Base-by-base conservation (phyloP, 2,888 invertebrate genomes). In the Perdita meconis region DNA sequence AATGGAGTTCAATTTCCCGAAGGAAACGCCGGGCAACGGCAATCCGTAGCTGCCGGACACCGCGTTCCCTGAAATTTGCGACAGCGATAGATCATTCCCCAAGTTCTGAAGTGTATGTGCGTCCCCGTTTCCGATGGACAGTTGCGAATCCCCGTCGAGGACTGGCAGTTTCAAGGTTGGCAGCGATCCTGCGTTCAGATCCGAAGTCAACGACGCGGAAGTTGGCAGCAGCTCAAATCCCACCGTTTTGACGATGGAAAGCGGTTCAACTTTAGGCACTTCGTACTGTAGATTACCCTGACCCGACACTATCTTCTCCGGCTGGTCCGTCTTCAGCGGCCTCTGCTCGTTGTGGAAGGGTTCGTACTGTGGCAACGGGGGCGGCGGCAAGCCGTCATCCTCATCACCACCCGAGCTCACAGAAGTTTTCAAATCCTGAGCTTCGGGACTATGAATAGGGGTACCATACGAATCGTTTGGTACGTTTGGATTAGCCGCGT, bases 381-480 rank as follows among this genome's bases (percentile, higher is more conserved):
- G 92, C 12, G 92, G 92, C 10, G 91, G 92, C 24, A 92, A 71
- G 6, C 92, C 92, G 4, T 88, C 78, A 26, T 69, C 82, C 5
- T 89, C 90, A n/a, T 85, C 76, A 1, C 88, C 80, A 22, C 78
- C 77, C 1, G 89, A 87, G 13, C 85, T 88, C 47, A 90, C 90
- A 0, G 89, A 88, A 3, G 86, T 87, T 70, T 92, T 89, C 13
- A 92, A 66, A 53, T 89, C 79, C 16, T 92, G 91, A 3, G 89
- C 92, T 12, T 92, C 92, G 0, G 87, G 88, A 65, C 87, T 90
- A 53, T 87, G 86, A 38, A 92, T 87, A 1, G 94, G 94, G n/a
- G 93, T 93, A 10, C 94, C 94, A 82, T 94, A 94, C 1, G 94
- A 94, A 83, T 94, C 94, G 74, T 93, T 93, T 2, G 90, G 93